phyloP scores from a whole-genome alignment of 2,888 invertebrate species.

The Synergus laeviventris region DNA sequence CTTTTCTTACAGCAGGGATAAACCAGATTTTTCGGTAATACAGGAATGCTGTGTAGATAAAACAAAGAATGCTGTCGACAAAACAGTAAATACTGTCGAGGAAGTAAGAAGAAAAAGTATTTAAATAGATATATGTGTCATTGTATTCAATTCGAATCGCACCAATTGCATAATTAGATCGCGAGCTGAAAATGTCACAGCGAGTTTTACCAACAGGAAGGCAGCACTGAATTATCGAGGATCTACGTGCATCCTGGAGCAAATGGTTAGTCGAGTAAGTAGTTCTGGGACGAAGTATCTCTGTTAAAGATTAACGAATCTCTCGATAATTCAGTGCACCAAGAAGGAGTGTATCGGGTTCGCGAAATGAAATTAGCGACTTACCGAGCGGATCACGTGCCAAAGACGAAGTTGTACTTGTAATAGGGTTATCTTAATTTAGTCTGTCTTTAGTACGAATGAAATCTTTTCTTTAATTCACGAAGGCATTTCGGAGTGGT shows the following conservation, averaged over 20 bases:
- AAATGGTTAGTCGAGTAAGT: slow-evolving; percentile 4
- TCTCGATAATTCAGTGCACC: slow-evolving; percentile 33
- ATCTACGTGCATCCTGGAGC: neutral
- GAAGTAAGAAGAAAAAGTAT: too few species aligned
- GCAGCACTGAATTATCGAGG: slow-evolving; percentile 1
- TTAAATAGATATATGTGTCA: too few species aligned
- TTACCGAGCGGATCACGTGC: slow-evolving; percentile 35
- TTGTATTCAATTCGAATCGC: neutral
- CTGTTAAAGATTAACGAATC: slow-evolving; percentile 35
- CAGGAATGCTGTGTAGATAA: neutral
- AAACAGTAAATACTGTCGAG: neutral
- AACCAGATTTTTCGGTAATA: neutral
- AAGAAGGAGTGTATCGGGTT: slow-evolving; percentile 13
- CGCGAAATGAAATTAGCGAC: slow-evolving; percentile 35
- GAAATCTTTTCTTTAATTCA: slow-evolving; percentile 11
- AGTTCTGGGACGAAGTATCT: slow-evolving; percentile 8
- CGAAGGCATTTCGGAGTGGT: neutral
- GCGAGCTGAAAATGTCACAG: neutral
- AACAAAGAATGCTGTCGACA: neutral
- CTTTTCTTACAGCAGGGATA: too few species aligned
- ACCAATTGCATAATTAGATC: neutral
- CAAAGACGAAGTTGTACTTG: slow-evolving; percentile 19
- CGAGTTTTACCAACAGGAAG: neutral
- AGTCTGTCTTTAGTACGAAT: slow-evolving; percentile 10
- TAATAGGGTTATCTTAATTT: slow-evolving; percentile 32